These are phyloP conservation scores for Chamaetylas fuelleborni DNA, from an alignment of 2,113 vertebrate species.

Conservation along the genomic window DNA sequence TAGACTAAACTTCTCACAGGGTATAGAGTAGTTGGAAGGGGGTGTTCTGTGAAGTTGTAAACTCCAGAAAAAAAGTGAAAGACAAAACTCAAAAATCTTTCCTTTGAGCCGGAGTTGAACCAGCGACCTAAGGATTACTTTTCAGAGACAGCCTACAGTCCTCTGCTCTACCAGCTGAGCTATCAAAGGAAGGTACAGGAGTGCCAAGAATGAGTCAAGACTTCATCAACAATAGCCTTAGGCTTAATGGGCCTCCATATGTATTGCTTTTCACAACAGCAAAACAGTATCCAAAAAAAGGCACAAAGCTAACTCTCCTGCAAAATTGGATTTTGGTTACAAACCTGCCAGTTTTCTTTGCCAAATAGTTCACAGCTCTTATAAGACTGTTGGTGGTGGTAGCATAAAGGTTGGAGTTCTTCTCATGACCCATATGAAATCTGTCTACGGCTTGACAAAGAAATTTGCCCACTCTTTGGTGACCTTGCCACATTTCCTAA, in stretches of 20 bases:
- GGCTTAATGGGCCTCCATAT: constrained; percentile 53
- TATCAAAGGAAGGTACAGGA: constrained; percentile 73
- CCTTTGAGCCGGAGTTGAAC: constrained; percentile 35
- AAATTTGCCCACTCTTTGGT: not conserved
- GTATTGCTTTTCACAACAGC: constrained; percentile 37
- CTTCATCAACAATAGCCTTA: constrained; percentile 51
- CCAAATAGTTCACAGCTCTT: constrained; percentile 25
- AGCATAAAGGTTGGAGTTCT: not conserved
- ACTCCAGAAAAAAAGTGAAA: not conserved
- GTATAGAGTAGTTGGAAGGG: not conserved
- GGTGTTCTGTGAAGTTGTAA: not conserved
- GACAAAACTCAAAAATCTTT: not conserved
- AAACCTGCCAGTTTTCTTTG: constrained; percentile 48
- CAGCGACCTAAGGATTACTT: constrained; percentile 44
- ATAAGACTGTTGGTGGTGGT: not conserved
- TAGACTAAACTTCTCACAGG: not conserved
- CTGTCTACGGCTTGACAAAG: not conserved
- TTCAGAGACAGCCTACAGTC: constrained; percentile 74
- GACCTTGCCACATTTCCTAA: not conserved
- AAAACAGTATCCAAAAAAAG: constrained; percentile 28
- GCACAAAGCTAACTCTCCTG: not conserved
- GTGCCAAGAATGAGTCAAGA: constrained; percentile 53
- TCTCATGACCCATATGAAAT: constrained; percentile 26
- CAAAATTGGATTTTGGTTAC: constrained; percentile 16
- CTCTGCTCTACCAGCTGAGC: constrained; percentile 89